Evolutionary conservation across 2,888 invertebrate species (phyloP), one percentile per base, ranked within the genome.

Genomic region (Scaptomyza flava): DNA sequence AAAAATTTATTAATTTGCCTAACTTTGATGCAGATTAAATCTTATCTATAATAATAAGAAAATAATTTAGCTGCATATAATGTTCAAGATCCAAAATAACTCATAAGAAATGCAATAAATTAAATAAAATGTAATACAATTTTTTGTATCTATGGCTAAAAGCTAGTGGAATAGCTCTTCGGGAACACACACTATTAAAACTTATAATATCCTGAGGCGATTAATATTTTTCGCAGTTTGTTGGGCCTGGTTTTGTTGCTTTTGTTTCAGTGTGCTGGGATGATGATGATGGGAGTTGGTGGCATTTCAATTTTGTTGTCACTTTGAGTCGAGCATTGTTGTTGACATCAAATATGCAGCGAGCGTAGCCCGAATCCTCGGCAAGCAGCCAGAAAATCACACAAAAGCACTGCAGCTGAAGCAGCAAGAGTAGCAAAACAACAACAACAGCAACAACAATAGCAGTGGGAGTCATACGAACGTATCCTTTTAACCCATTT

Each of bases 401-500:
- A 78, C 63, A 72, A 75, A 72, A 81, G 59, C 69, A 72, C 61
- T 72, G 74, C 81, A 72, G 59, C 56, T 9, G 68, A 69, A 73
- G 57, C 51, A 30, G 58, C 53, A 12, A 11, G 11, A 43, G 47
- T 34, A 33, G 59, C 7, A 34, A 33, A 7, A 47, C 17, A 17
- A 17, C 17, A 17, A 17, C 17, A 17, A 17, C 17, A 17, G 17
- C 47, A 61, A 33, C 63, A 47, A 38, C 27, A 45, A 50, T 12
- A 45, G 48, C 41, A 27, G 53, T 34, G 60, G 52, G 50, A 51
- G 65, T 58, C 41, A 51, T 45, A 59, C 68, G 68, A 61, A 77
- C 69, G 47, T 85, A 87, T 83, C 86, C 83, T 58, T 82, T 83
- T 87, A 83, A 85, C 82, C 82, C 82, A 72, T 87, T 83, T 85